These are phyloP conservation scores for Deilephila porcellus DNA, from an alignment of 2,888 invertebrate species.

Conservation along the genomic window DNA sequence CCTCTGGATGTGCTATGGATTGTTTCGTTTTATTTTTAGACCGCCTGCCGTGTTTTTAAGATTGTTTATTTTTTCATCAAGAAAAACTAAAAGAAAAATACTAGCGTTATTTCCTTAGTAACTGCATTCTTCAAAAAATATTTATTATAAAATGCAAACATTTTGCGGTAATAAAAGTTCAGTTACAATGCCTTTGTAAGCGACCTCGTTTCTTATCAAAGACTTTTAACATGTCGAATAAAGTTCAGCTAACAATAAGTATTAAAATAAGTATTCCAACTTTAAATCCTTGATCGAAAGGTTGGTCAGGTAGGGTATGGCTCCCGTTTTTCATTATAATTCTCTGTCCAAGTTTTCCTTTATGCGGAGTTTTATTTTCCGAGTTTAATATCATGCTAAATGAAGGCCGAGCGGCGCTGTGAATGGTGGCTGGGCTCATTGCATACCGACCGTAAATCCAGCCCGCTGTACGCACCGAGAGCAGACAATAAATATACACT, in stretches of 20 bases:
- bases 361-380: slow-evolving; percentile 67
- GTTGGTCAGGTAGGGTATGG: slow-evolving; percentile 39
- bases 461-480: slow-evolving; percentile 45
- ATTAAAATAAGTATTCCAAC: slow-evolving; percentile 28
- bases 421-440: slow-evolving; percentile 67
- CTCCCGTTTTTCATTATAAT: slow-evolving; percentile 74
- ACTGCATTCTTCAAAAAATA: background rate
- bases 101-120: background rate
- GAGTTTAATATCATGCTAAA: slow-evolving; percentile 78
- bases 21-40: slow-evolving; percentile 29
- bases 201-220: background rate
- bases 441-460: slow-evolving; percentile 65
- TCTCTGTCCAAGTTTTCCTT: slow-evolving; percentile 65
- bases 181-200: background rate
- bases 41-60: background rate
- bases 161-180: background rate
- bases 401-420: slow-evolving; percentile 62
- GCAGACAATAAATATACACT: slow-evolving; percentile 25
- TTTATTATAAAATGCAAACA: background rate
- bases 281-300: slow-evolving; percentile 26
- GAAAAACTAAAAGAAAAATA: too few relatives aligned
- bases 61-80: background rate
- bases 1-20: slow-evolving; percentile 6
- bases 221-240: slow-evolving; percentile 5
- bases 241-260: slow-evolving; percentile 8